These are phyloP conservation scores for Apodemus agrarius DNA, from an alignment of 2,797 vertebrate genomes.

Conservation along the genomic window DNA sequence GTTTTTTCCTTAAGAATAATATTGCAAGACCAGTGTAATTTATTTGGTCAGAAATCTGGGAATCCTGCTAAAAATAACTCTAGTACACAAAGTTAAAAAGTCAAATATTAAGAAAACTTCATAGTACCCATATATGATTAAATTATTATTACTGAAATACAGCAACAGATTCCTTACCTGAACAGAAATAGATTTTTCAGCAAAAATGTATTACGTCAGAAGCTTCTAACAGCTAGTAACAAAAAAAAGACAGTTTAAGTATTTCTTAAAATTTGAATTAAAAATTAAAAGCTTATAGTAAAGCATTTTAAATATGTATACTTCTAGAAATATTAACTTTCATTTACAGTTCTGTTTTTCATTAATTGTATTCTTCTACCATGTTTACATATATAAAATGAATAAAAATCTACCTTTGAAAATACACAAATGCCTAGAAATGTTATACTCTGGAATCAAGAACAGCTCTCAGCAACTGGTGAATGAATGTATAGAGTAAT, in stretches of 20 bases:
- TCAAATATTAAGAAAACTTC: background rate
- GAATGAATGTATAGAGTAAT: slow-evolving; percentile 62
- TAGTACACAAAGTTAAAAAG: background rate
- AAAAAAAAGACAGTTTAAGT: background rate
- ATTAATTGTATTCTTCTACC: background rate
- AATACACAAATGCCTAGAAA: background rate
- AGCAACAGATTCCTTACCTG: background rate
- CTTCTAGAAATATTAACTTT: slow-evolving; percentile 11
- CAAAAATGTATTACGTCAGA: slow-evolving; percentile 49
- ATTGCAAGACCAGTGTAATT: background rate
- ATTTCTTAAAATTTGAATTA: slow-evolving; percentile 27
- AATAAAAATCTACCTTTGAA: slow-evolving; percentile 46
- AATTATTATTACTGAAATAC: slow-evolving; percentile 14
- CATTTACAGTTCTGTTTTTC: background rate
- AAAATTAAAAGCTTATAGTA: slow-evolving; percentile 26
- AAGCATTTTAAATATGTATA: slow-evolving; percentile 2
- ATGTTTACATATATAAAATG: background rate
- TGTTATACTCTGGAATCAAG: background rate
- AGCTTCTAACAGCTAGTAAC: slow-evolving; percentile 25
- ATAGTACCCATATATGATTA: background rate
- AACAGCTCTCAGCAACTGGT: slow-evolving; percentile 29
- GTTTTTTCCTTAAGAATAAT: slow-evolving; percentile 1
- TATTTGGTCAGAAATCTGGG: slow-evolving; percentile 19
- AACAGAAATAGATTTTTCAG: slow-evolving; percentile 18
- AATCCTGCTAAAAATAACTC: background rate